Conservation (phyloP, 1,140 invertebrate species). For the Diploscapter pachys region DNA sequence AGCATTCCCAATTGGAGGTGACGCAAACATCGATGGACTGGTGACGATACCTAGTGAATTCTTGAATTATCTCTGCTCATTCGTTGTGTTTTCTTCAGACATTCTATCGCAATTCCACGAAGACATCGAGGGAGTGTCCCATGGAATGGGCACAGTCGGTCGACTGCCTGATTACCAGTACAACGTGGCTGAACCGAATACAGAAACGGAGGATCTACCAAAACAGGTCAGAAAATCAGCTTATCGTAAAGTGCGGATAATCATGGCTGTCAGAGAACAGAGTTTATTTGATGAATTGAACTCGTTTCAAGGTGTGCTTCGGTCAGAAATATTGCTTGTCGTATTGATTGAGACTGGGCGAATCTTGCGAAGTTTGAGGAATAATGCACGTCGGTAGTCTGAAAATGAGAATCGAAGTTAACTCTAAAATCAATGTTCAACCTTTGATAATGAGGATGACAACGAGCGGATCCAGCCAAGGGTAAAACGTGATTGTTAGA, state of each 20-base stretch:
- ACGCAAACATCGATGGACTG: conserved; percentile 49
- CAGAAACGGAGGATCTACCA: conserved; percentile 40
- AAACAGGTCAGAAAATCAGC: conserved; percentile 17
- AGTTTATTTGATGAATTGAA: neutral
- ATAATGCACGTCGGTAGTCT: too few species aligned
- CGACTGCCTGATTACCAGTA: conserved; percentile 43
- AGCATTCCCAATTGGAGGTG: conserved; percentile 48
- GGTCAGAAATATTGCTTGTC: too few species aligned
- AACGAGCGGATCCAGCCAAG: too few species aligned
- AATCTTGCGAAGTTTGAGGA: too few species aligned
- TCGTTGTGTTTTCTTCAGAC: conserved; percentile 27
- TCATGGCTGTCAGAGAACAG: neutral
- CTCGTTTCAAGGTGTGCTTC: neutral
- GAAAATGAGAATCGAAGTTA: too few species aligned
- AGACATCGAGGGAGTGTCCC: conserved; percentile 43
- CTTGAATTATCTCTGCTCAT: neutral
- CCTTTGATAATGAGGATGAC: too few species aligned
- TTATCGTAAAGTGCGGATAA: neutral
- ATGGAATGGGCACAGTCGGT: conserved; percentile 44
- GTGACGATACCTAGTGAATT: conserved; percentile 40
- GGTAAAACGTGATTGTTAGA: too few species aligned
- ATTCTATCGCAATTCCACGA: conserved; percentile 42
- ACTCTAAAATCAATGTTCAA: too few species aligned
- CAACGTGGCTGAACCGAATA: conserved; percentile 43
- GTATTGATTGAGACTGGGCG: too few species aligned